phyloP scores from a whole-genome alignment of 2,113 vertebrate genomes.

The Chauna torquata region DNA sequence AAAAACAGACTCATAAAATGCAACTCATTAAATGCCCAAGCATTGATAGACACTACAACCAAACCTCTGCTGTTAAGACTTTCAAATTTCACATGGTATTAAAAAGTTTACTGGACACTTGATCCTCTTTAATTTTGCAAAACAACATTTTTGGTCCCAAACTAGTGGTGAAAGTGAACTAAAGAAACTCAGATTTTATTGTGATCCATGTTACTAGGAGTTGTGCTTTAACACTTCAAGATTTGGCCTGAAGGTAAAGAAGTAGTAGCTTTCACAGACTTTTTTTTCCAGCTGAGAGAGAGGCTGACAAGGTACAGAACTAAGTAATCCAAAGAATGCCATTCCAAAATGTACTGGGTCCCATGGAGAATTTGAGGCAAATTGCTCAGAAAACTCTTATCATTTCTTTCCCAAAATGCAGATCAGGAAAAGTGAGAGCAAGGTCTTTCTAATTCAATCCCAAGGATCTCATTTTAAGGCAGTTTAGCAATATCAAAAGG shows the following conservation, averaged over 20 bases:
- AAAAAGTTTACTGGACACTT: constrained; percentile 67
- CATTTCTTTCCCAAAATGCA: not conserved
- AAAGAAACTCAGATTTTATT: constrained; percentile 49
- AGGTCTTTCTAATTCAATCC: not conserved
- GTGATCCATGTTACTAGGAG: constrained; percentile 55
- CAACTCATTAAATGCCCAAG: constrained; percentile 47
- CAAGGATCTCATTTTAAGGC: not conserved
- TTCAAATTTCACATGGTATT: constrained; percentile 60
- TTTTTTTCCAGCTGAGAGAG: constrained; percentile 4
- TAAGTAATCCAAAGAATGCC: constrained; percentile 5
- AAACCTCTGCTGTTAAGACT: constrained; percentile 39
- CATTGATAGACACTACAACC: constrained; percentile 15
- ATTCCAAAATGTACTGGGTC: not conserved
- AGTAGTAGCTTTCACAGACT: constrained; percentile 41
- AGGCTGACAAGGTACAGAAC: not conserved
- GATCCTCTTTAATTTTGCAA: constrained; percentile 55
- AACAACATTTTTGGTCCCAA: constrained; percentile 50
- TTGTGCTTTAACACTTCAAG: constrained; percentile 50
- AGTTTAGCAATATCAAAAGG: not conserved
- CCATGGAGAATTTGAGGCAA: constrained; percentile 9
- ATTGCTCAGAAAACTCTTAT: not conserved
- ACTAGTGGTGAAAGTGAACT: constrained; percentile 40
- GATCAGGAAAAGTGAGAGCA: not conserved
- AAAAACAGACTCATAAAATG: constrained; percentile 57
- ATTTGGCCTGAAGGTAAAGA: constrained; percentile 19